Evolutionary conservation across 2,797 vertebrate species (phyloP), one percentile per base, ranked within the genome.

Genomic region (Liparis tanakae): DNA sequence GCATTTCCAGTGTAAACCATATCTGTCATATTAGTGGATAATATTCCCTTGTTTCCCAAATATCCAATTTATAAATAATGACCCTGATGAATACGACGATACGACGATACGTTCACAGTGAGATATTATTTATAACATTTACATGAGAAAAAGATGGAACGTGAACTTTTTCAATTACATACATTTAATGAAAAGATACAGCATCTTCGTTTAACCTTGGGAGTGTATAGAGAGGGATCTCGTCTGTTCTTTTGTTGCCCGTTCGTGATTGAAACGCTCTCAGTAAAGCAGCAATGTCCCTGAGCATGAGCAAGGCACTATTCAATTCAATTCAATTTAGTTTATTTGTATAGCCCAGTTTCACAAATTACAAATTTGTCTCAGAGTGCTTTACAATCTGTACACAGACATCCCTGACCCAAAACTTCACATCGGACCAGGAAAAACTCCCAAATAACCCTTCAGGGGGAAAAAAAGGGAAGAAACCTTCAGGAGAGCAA

Each of bases 281-380:
- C 22, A 60, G 33, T 55, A 50, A 58, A 74, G 12, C 22, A 54
- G 18, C 60, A 71, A 73, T 70, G 70, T 81, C 70, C 78, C 74
- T 73, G 68, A 87, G 82, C 75, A 76, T 73, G 68, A 87, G 82
- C 75, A 76, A 81, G 73, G 73, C 83, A 82, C 25, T 41, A n/a
- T n/a, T n/a, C n/a, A n/a, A n/a, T n/a, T n/a, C n/a, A n/a, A n/a
- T n/a, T n/a, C n/a, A n/a, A n/a, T n/a, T n/a, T n/a, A n/a, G n/a
- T n/a, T n/a, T n/a, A n/a, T n/a, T n/a, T n/a, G n/a, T n/a, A n/a
- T n/a, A n/a, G n/a, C n/a, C n/a, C n/a, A n/a, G n/a, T n/a, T n/a
- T n/a, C n/a, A n/a, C n/a, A n/a, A n/a, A n/a, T n/a, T n/a, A n/a
- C n/a, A n/a, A n/a, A n/a, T n/a, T n/a, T n/a, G n/a, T n/a, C n/a